Evolutionary conservation across 2,113 vertebrate species (phyloP), one percentile per base, ranked within the genome.

Genomic region (Collichthys lucidus): DNA sequence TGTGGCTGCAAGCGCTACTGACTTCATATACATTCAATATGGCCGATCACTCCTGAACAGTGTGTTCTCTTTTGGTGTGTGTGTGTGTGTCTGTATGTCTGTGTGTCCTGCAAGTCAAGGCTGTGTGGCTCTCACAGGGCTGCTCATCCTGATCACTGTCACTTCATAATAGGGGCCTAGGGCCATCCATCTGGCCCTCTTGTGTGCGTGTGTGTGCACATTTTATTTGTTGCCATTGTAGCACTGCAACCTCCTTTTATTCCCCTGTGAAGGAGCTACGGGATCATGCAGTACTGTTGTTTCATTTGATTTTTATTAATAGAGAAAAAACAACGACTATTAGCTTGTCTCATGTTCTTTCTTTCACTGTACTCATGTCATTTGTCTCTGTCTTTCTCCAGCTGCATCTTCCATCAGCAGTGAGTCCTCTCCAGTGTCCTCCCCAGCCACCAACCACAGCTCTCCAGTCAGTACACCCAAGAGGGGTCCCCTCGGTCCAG

Each of bases 381-480:
- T 55, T 60, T 72, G 19, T 73, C 22, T 84, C 49, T 81, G 42
- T 89, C 73, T 68, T 69, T 15, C 11, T 82, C 65, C 90, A 85
- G 68, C 94, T 96, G 98, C 97, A 4, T 99, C 98, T 53, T 99
- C 98, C 11, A 98, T 99, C 94, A 99, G 98, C 95, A 99, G 96
- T 12, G 98, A 99, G 89, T 99, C 98, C 0, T 99, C 98, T 47
- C 98, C 97, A 0, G 98, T 99, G 87, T 99, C 98, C 26, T 99
- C 98, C 0, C 98, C 98, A 0, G 98, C 98, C 92, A 99, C 98
- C 92, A 99, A 99, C 92, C 98, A 99, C 96, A 98, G 97, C 91
- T 99, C 98, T 72, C 98, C 98, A 0, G 98, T 98, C 92, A 98
- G 97, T 91, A 99, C 98, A 0, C 98, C 98, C 79, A 99, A 99